These are phyloP conservation scores for Pyrochroa serraticornis DNA, from an alignment of 2,888 invertebrate genomes.

Conservation along the genomic window DNA sequence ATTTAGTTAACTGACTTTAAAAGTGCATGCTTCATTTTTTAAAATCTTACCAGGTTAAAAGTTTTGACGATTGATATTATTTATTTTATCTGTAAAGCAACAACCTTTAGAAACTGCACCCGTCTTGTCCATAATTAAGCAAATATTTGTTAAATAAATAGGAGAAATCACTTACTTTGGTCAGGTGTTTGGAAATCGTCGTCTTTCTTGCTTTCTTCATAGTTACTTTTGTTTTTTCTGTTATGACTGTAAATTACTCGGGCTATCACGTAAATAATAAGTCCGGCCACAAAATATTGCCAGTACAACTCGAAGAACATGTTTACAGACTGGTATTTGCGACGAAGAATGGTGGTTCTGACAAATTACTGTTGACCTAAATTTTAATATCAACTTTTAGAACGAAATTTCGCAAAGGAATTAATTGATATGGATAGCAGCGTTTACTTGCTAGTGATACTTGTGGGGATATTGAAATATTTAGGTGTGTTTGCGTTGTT, in stretches of 20 bases:
- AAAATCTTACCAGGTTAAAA: background rate
- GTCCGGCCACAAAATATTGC: slow-evolving; percentile 46
- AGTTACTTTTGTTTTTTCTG: slow-evolving; percentile 17
- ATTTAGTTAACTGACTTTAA: too few relatives aligned
- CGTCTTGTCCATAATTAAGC: background rate
- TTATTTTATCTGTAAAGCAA: background rate
- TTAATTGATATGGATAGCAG: too few relatives aligned
- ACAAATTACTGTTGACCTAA: slow-evolving; percentile 6
- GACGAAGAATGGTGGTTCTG: background rate
- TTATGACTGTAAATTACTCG: slow-evolving; percentile 31
- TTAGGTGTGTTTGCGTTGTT: too few relatives aligned
- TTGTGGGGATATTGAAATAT: too few relatives aligned
- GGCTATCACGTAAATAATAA: slow-evolving; percentile 36
- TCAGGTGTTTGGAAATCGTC: slow-evolving; percentile 34
- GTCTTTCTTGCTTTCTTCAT: slow-evolving; percentile 28
- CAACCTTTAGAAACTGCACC: background rate
- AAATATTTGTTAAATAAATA: background rate
- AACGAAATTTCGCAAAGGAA: too few relatives aligned
- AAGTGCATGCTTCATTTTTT: background rate
- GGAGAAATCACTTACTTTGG: slow-evolving; percentile 32
- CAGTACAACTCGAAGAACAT: slow-evolving; percentile 50
- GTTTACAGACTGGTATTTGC: slow-evolving; percentile 9
- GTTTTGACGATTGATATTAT: background rate
- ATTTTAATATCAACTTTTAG: background rate
- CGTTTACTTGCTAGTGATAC: too few relatives aligned